Evolutionary conservation across 2,797 vertebrate genomes (phyloP).

Genomic region (Apogon talboti): DNA sequence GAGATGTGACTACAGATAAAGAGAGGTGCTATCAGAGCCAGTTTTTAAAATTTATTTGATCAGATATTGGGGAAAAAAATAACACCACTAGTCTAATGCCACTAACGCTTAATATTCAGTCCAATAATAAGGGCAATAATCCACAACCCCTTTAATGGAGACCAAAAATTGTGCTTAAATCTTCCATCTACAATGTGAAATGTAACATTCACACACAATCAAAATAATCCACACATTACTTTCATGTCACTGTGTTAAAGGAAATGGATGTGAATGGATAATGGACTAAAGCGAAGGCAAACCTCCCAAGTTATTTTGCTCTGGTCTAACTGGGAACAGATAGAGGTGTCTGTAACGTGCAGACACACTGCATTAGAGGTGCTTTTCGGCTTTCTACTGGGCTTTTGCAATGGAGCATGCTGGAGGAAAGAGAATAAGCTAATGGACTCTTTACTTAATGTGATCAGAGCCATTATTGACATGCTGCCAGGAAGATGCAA

Average conservation of each 20-base stretch:
- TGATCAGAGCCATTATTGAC: conserved; percentile 99
- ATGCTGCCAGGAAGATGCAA: conserved; percentile 98
- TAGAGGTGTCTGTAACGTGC: conserved; percentile 71
- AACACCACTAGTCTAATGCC: too few species aligned
- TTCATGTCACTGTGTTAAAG: conserved; percentile 33
- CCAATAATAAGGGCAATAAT: too few species aligned
- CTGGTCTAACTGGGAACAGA: conserved; percentile 56
- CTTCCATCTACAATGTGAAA: conserved; percentile 2
- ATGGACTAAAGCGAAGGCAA: conserved; percentile 51
- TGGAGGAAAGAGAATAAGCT: conserved; percentile 90
- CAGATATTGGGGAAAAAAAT: too few species aligned
- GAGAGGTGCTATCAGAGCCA: too few species aligned
- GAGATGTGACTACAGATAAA: too few species aligned
- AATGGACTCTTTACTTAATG: conserved; percentile 99
- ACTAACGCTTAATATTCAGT: too few species aligned
- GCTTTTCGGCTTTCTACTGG: conserved; percentile 75
- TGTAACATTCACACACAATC: conserved; percentile 17
- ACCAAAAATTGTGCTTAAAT: background rate
- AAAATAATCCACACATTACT: conserved; percentile 38
- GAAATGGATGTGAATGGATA: conserved; percentile 50
- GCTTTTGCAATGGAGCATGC: conserved; percentile 85
- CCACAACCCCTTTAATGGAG: background rate
- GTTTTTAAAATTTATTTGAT: too few species aligned
- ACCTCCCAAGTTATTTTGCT: conserved; percentile 59
- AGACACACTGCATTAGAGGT: conserved; percentile 77